These are phyloP conservation scores for Scalopus aquaticus DNA, from an alignment of 2,113 vertebrate genomes.

Conservation along the genomic window DNA sequence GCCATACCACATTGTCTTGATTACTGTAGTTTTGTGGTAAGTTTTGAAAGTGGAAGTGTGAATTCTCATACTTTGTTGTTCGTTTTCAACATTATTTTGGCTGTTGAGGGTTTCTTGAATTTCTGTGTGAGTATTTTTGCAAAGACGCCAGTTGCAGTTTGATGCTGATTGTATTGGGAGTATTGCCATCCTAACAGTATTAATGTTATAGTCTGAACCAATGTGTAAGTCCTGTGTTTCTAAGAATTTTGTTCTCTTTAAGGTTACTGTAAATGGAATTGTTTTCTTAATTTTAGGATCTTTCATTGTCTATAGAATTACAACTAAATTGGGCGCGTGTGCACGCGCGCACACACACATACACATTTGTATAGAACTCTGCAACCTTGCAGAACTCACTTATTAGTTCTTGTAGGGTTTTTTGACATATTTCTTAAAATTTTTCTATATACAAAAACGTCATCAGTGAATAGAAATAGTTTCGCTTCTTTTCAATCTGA, in stretches of 20 bases:
- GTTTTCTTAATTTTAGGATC: not conserved
- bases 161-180: not conserved
- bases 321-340: not conserved
- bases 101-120: not conserved
- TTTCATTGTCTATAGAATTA: not conserved
- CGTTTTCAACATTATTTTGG: not conserved
- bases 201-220: not conserved
- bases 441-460: not conserved
- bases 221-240: not conserved
- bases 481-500: not conserved
- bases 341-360: too few species aligned
- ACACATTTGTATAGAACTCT: not conserved
- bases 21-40: not conserved
- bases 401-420: not conserved
- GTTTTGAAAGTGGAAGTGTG: constrained; percentile 27
- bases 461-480: constrained; percentile 1
- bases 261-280: not conserved
- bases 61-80: not conserved
- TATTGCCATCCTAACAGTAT: not conserved
- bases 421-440: not conserved
- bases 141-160: not conserved
- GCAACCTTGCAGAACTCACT: not conserved
- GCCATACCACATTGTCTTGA: not conserved
- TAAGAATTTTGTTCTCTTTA: constrained; percentile 8
- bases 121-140: not conserved